Evolutionary conservation across 2,113 vertebrate species (phyloP), one percentile per base, ranked within the genome.

Genomic region (Pelobates fuscus): DNA sequence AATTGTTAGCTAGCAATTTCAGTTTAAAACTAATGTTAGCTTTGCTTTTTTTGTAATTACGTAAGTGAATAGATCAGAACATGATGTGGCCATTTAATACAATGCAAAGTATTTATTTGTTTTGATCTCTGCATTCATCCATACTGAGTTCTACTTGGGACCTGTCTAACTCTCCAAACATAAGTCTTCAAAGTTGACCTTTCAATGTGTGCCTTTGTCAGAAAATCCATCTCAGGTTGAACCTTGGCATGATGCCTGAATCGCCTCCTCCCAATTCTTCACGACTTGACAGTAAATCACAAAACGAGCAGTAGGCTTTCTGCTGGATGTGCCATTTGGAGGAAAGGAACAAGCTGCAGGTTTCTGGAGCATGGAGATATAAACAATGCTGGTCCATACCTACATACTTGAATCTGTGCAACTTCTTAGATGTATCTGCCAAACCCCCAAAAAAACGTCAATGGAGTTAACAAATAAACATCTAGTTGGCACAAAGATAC

Each of bases 181-280:
- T 57, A 58, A 23, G 54, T 57, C 67, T 58, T 57, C 55, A 29
- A 59, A 43, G 67, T 30, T 70, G 67, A 70, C 54, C 52, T 58
- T 70, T 70, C 30, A 41, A 58, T 8, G 21, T 66, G 15, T n/a
- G 21, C 52, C 21, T 41, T 57, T 57, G 67, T 58, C 52, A 41
- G 67, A 58, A 68, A 70, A 58, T 57, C 54, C 54, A 70, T 70
- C 30, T 58, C 54, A 58, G 67, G 30, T 70, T 58, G 30, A 70
- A 58, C 67, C 54, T 30, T 70, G 67, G 66, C 66, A 21, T 67
- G 41, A 5, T 66, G 64, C 64, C 64, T 43, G 43, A 12, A 66
- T 44, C 23, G 43, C 64, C 41, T 46, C 64, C 64, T 66, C 43
- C 64, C 37, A 26, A 46, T 46, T 37, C 24, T 15, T 66, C 64